Base-by-base conservation (phyloP, 1,140 invertebrate species). In the Colletes gigas region DNA sequence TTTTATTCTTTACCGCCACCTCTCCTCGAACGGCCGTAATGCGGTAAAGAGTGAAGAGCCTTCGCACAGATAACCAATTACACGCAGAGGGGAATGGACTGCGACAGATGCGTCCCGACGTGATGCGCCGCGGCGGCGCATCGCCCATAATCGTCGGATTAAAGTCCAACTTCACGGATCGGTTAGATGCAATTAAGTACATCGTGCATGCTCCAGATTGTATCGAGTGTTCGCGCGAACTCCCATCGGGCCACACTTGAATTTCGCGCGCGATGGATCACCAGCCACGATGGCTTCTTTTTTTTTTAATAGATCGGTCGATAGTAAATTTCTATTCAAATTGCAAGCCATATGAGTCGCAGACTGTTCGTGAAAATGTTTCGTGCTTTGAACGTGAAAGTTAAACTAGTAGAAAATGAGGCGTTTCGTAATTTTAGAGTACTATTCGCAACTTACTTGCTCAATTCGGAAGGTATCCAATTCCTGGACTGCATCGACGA, bases 61-160 rank as follows among this genome's bases (percentile, higher is more conserved):
- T 92, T 81, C 90, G 92, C 92, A 93, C 92, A 93, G 92, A 93
- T 93, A 93, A 93, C 90, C 92, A 93, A 93, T 93, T 93, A 93
- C 86, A 83, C 77, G 84, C 41, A 50, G 57, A 78, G 85, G 87
- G 76, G 79, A 81, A 77, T 59, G 81, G 78, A 81, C 87, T 73
- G 85, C 91, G 92, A 93, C 92, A 92, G 92, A 93, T 93, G 92
- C 90, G 92, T 84, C 91, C 88, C 91, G 88, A 89, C 83, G 89
- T 86, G 89, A 81, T 88, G 88, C 89, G 84, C 83, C 86, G 85
- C 86, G 84, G 86, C 82, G 79, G 72, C 83, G 83, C 78, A 77
- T 69, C 84, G 75, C 80, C 86, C 88, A 89, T 88, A 91, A 91
- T 92, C 89, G 91, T 81, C 81, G 90, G 92, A 93, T 93, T 92